A percentile compares a stretch with the other conserved stretches of the same genome.
Evolutionary conservation across 2,888 invertebrate genomes (phyloP).

Genomic region (Corbicula japonica): DNA sequence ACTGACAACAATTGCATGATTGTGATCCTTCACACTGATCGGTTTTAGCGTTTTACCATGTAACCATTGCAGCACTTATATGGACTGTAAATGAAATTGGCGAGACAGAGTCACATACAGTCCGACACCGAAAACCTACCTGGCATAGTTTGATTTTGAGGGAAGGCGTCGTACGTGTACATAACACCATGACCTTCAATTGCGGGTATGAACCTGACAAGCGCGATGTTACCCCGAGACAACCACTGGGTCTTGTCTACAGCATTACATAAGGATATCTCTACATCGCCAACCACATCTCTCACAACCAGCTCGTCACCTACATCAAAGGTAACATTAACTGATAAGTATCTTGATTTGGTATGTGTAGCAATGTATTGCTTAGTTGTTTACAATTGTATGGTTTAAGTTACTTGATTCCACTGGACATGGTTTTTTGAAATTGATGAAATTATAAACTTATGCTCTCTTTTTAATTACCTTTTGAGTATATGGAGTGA

Average conservation of each 20-base stretch:
- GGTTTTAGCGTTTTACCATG: background rate
- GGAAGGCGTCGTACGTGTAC: conserved; percentile 39
- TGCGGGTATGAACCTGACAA: conserved; percentile 44
- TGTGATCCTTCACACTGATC: background rate
- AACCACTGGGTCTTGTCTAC: conserved; percentile 29
- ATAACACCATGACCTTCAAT: conserved; percentile 54
- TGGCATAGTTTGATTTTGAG: conserved; percentile 30
- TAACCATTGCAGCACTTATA: background rate
- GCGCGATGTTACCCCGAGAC: conserved; percentile 55
- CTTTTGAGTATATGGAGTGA: too few species aligned
- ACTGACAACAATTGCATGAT: background rate
- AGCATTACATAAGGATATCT: conserved; percentile 32
- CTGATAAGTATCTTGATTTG: background rate
- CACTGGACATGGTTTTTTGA: background rate
- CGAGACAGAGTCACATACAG: background rate
- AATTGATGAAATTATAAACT: too few species aligned
- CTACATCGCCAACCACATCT: conserved; percentile 41
- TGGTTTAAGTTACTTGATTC: background rate
- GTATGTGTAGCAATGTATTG: background rate
- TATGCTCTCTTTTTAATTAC: too few species aligned
- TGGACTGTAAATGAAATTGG: background rate
- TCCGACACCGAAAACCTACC: conserved; percentile 23
- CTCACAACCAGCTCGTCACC: conserved; percentile 40
- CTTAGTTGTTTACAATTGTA: background rate
- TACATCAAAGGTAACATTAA: background rate